Percentiles rank a stretch among this genome's conserved stretches.
phyloP scores from a whole-genome alignment of 2,888 invertebrate genomes.

The Rhingia campestris region DNA sequence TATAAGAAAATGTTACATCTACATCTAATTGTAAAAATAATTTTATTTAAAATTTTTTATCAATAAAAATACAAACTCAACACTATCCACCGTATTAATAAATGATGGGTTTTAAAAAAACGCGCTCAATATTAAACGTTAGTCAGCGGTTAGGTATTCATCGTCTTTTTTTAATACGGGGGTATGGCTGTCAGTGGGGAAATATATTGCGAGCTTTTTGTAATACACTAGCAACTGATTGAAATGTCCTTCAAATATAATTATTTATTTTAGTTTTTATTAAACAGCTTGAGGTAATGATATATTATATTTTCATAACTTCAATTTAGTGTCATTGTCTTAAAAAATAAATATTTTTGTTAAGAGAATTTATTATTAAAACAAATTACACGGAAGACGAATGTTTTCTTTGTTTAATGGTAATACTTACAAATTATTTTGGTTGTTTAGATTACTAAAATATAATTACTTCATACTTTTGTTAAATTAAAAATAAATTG shows the following conservation, averaged over 20 bases:
- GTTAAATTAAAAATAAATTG: no score
- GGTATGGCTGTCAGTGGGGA: neutral
- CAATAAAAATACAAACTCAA: conserved; percentile 8
- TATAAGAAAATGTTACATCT: conserved; percentile 31
- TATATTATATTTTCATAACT: neutral
- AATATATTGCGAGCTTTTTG: neutral
- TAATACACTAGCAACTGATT: neutral
- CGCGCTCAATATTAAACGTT: no score
- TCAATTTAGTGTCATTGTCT: no score
- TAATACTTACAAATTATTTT: no score
- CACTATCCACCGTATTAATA: neutral
- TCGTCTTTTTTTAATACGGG: neutral
- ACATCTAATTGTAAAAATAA: neutral
- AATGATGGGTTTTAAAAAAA: no score
- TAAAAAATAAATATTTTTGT: no score
- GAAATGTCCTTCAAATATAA: neutral
- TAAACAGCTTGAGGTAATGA: conserved; percentile 1
- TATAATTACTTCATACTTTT: no score
- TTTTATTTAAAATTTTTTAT: neutral
- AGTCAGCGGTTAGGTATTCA: no score
- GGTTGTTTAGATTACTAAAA: no score
- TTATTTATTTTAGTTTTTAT: neutral
- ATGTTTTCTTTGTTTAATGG: no score
- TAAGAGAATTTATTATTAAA: no score
- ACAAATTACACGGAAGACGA: no score